Evolutionary conservation across 2,113 vertebrate species (phyloP).

Genomic region (human (Homo sapiens)): GRCh38 chr15:85274501-85275000

Average conservation of each 20-base stretch:
- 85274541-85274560: too few relatives aligned
- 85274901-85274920: neutral
- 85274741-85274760: neutral
- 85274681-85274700: too few relatives aligned
- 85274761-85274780: neutral
- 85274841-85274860: neutral
- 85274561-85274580: too few relatives aligned
- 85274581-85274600: too few relatives aligned
- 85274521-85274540: too few relatives aligned
- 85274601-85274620: too few relatives aligned
- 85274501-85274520: too few relatives aligned
- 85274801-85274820: neutral
- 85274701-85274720: too few relatives aligned
- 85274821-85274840: neutral
- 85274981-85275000: neutral
- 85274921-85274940: neutral
- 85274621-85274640: too few relatives aligned
- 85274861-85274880: neutral
- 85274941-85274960: constrained; percentile 14
- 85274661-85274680: too few relatives aligned
- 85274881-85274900: neutral
- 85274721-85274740: too few relatives aligned
- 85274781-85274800: neutral
- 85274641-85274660: too few relatives aligned
- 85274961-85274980: constrained; percentile 16